phyloP scores from a whole-genome alignment of 2,888 invertebrate genomes.

The Tinea trinotella region DNA sequence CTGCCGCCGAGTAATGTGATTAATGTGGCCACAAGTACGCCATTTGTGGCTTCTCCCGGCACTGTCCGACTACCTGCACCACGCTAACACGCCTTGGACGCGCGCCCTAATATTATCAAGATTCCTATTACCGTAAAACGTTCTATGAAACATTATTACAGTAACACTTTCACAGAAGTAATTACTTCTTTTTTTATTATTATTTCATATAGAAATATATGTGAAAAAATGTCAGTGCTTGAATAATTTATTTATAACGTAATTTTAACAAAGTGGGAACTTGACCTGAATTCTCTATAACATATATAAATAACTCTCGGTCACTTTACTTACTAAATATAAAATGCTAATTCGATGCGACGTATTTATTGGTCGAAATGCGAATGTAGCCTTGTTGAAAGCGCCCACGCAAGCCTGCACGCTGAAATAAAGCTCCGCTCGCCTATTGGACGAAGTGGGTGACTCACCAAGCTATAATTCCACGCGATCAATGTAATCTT shows the following conservation, averaged over 20 bases:
- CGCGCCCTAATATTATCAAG: neutral
- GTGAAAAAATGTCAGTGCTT: too few species aligned
- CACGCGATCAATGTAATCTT: constrained; percentile 44
- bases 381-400: constrained; percentile 48
- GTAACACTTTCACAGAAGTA: too few species aligned
- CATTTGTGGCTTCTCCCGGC: constrained; percentile 32
- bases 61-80: neutral
- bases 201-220: too few species aligned
- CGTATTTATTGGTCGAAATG: constrained; percentile 48
- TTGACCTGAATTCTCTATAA: constrained; percentile 34
- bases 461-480: constrained; percentile 54
- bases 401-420: constrained; percentile 47
- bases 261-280: constrained; percentile 23
- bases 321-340: constrained; percentile 41
- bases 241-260: too few species aligned
- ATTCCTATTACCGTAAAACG: too few species aligned
- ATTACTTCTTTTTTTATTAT: too few species aligned
- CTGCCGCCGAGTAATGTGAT: constrained; percentile 52
- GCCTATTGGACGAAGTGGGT: constrained; percentile 40
- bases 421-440: constrained; percentile 45
- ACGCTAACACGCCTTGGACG: neutral
- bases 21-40: constrained; percentile 56
- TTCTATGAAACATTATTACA: too few species aligned
- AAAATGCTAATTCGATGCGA: constrained; percentile 43
- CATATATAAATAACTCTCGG: constrained; percentile 24